Base-by-base conservation (phyloP, 1,140 invertebrate species). In the Hyposmocoma kahamanoa region DNA sequence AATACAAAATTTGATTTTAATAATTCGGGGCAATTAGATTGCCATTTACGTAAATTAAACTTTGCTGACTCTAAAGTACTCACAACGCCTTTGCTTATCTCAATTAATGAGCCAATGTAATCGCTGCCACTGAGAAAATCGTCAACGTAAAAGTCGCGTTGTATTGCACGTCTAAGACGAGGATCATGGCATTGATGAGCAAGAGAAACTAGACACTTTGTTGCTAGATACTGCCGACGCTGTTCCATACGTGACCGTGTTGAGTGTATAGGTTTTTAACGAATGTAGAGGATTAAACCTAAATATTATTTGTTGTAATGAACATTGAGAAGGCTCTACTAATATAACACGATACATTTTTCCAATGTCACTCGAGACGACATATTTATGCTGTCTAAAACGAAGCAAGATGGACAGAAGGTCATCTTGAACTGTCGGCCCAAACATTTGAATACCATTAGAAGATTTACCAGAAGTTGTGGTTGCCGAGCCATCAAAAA, bases 261-360 rank as follows among this genome's bases (percentile, higher is more conserved):
- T 41, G 6, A 65, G 34, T 9, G 41, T 24, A 22, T 32, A 77
- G 20, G 22, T 15, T 20, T 26, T 38, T 8, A 60, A 26, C 11
- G 13, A 21, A 21, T 47, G 9, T 57, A 17, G 13, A 0, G n/a
- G 5, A 30, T 51, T 22, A 49, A 32, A 41, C 18, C 47, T 32
- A 50, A 75, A 81, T 0, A 79, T 13, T 13, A 82, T 72, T 19
- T 66, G 51, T 41, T 78, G 73, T 17, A 66, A 57, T n/a, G 57
- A 44, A 30, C 42, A 22, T 43, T 74, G 54, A n/a, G 60, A 47
- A 2, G 48, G 32, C 38, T 63, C 47, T 3, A 82, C 46, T 10
- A 46, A 13, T 6, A 76, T 55, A 47, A 75, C 65, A 0, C 65
- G 24, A 46, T 59, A 79, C 62, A 63, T 60, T 45, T 76, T 49